Base-by-base conservation (phyloP, 2,113 vertebrate genomes). In the Oxygymnocypris stewartii region DNA sequence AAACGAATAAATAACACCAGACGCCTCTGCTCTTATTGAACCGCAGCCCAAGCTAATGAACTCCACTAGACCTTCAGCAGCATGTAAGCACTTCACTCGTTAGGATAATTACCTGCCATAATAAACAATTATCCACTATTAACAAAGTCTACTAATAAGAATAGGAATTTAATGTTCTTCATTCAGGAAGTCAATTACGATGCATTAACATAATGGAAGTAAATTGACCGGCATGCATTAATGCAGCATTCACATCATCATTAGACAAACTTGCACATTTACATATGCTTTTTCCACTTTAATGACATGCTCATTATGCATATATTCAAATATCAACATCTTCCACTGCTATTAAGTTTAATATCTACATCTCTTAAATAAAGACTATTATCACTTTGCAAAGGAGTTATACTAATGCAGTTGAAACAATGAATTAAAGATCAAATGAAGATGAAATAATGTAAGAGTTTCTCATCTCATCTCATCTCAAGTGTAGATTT, bases 1-100 rank as follows among this genome's bases (percentile, higher is more conserved):
- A 87, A 85, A 74, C 83, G 67, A 90, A 90, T 69, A 85, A 79
- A 86, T 86, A 79, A 74, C 67, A 59, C 31, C 77, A 61, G 71
- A 76, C 54, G 69, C 31, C 42, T 40, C 44, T 76, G 20, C 82
- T 65, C 78, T 61, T 51, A 25, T 81, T 49, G 69, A 51, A 76
- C 85, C 74, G 81, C 75, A 89, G 78, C 28, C 49, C 51, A 23
- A n/a, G 57, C 8, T 77, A 78, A 42, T 35, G 23, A 35, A 61
- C 57, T n/a, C n/a, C 20, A n/a, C 37, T 12, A 35, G 51, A 42
- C 44, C 11, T 37, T 59, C 28, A 12, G 37, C 25, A 49, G 9
- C 28, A 69, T 12, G 11, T 18, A 37, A 40, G 23, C 6, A 12
- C 42, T 82, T 40, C 42, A 49, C n/a, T 28, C 8, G 25, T 42